phyloP scores from a whole-genome alignment of 2,888 invertebrate species.

The Idaea straminata region DNA sequence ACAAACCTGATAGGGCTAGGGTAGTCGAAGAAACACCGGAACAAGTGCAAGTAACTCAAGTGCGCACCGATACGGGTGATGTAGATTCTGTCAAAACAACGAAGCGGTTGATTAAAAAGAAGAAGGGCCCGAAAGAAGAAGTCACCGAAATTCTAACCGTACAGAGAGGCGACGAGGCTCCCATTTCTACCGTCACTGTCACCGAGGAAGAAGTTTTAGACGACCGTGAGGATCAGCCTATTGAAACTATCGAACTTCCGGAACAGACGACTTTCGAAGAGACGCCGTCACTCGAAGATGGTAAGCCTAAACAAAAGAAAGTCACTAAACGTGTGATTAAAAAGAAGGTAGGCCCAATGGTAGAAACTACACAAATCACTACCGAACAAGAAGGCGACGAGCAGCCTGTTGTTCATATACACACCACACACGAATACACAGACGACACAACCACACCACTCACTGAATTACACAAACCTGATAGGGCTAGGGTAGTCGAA shows the following conservation, averaged over 20 bases:
- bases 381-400: constrained; percentile 59
- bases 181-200: constrained; percentile 29
- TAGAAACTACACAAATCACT: constrained; percentile 36
- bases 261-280: constrained; percentile 35
- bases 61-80: constrained; percentile 48
- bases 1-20: constrained; percentile 37
- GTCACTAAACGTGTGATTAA: constrained; percentile 42
- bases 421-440: constrained; percentile 24
- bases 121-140: constrained; percentile 35
- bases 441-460: constrained; percentile 35
- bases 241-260: constrained; percentile 40
- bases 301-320: constrained; percentile 45
- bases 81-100: constrained; percentile 35
- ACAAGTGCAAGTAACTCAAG: constrained; percentile 20
- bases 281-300: constrained; percentile 29
- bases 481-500: constrained; percentile 37
- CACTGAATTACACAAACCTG: constrained; percentile 12
- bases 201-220: constrained; percentile 7
- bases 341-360: constrained; percentile 42
- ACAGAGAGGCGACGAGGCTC: constrained; percentile 54
- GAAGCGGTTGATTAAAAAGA: constrained; percentile 47
- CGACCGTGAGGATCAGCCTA: constrained; percentile 21
- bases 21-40: constrained; percentile 43
- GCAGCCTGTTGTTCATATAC: constrained; percentile 19
- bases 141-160: constrained; percentile 66